Evolutionary conservation across 92 coral and sea anemone species (phyloP), one percentile per base, ranked within the genome.

Genomic region (Porites lobata): DNA sequence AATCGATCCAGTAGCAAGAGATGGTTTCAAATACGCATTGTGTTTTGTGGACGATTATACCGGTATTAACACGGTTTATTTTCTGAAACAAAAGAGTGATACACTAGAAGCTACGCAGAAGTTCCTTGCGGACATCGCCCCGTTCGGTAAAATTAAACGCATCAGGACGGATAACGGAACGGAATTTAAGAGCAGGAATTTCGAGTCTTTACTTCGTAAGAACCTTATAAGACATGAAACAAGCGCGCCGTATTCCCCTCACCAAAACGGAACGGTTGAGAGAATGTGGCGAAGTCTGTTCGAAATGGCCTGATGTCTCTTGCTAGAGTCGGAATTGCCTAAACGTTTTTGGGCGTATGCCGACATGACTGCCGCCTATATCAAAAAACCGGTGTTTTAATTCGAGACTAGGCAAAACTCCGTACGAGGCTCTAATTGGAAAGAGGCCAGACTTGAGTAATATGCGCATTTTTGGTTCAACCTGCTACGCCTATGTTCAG

Each of bases 181-280:
- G 43, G 91, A 90, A 52, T 86, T 86, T 43, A 86, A 65, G 76
- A 74, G 88, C 26, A 64, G 61, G 26, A 2, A 54, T 76, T 89
- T 89, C 74, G 17, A 89, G 70, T 32, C 7, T 13, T 75, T 90
- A 50, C 38, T 84, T 21, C 73, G 76, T n/a, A 71, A 89, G 88
- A 69, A 59, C 17, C 19, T 81, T 2, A 88, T 88, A 17, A 88
- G 69, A 54, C 83, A 88, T 63, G 91, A 88, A 59, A 88, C 81
- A 6, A 81, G 87, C 70, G 82, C n/a, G n/a, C n/a, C n/a, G n/a
- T n/a, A n/a, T n/a, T n/a, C 88, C 11, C 92, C 88, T 52, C 92
- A 89, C 65, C 85, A 89, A 79, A 89, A 89, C 62, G 92, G 92
- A 32, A 83, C 92, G 7, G 88, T 76, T 1, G 87, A 88, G 71